phyloP scores from a whole-genome alignment of 92 coral and sea anemone species.

The Scolanthus callimorphus region DNA sequence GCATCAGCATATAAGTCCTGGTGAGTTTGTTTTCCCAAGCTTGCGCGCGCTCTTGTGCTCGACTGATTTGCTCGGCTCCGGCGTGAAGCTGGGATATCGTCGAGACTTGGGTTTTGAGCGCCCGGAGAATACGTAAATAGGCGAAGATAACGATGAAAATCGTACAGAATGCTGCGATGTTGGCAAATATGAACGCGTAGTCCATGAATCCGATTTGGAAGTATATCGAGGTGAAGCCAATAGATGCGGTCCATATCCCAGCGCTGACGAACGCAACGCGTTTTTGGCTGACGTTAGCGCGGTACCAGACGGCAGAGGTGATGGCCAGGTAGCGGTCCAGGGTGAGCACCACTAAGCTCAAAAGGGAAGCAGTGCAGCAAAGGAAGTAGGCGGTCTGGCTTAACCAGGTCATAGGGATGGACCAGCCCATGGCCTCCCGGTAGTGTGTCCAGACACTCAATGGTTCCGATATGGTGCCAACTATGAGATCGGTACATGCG shows the following conservation, averaged over 20 bases:
- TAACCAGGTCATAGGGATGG: constrained; percentile 61
- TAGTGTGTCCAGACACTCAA: constrained; percentile 55
- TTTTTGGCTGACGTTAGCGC: constrained; percentile 51
- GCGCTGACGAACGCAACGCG: constrained; percentile 39
- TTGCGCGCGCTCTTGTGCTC: no score
- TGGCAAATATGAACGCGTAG: constrained; percentile 83
- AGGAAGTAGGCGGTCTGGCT: constrained; percentile 78
- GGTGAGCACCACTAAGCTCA: constrained; percentile 71
- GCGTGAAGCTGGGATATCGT: constrained; percentile 31
- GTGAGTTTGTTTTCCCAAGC: constrained; percentile 15
- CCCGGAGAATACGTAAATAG: constrained; percentile 75
- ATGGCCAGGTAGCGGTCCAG: constrained; percentile 78
- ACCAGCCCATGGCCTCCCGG: constrained; percentile 42
- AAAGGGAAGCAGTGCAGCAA: constrained; percentile 80
- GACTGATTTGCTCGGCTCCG: no score
- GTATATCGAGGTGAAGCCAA: constrained; percentile 50
- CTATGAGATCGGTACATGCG: constrained; percentile 71
- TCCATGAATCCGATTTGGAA: constrained; percentile 73
- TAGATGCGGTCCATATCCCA: constrained; percentile 47
- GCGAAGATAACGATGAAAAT: constrained; percentile 79
- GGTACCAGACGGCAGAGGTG: constrained; percentile 72
- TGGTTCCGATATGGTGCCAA: constrained; percentile 64
- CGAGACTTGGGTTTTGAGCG: constrained; percentile 58
- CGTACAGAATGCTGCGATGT: constrained; percentile 80
- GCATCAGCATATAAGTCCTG: constrained; percentile 8